These are phyloP conservation scores for Gymnodraco acuticeps DNA, from an alignment of 2,797 vertebrate genomes.

Conservation along the genomic window DNA sequence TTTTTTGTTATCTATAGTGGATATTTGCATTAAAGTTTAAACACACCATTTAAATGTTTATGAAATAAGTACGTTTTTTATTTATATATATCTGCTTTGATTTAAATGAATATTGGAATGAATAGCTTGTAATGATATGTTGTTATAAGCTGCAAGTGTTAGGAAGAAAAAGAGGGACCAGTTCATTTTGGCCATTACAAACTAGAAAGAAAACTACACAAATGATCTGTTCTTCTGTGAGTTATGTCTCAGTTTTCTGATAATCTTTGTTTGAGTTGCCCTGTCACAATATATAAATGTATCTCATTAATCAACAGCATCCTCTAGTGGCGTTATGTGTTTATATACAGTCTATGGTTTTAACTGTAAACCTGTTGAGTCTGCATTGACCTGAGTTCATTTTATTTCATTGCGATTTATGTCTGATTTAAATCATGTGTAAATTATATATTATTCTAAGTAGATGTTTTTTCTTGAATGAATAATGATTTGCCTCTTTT, in stretches of 20 bases:
- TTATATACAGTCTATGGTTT: background rate
- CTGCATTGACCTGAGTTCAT: background rate
- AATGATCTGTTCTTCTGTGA: background rate
- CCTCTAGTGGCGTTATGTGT: constrained; percentile 27
- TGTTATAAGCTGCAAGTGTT: too few relatives aligned
- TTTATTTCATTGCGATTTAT: background rate
- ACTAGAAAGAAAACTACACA: too few relatives aligned
- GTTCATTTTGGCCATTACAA: background rate
- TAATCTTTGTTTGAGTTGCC: constrained; percentile 11
- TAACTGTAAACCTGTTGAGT: background rate
- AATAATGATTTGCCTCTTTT: background rate
- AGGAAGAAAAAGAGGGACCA: too few relatives aligned
- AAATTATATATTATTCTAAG: background rate
- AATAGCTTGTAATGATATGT: too few relatives aligned
- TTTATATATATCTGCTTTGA: too few relatives aligned
- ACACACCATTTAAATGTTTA: too few relatives aligned
- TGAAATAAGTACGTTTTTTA: too few relatives aligned
- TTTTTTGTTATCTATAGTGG: too few relatives aligned
- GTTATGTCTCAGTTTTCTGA: background rate
- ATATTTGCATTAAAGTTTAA: too few relatives aligned
- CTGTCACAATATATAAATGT: background rate
- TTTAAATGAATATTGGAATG: too few relatives aligned
- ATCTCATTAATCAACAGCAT: constrained; percentile 22
- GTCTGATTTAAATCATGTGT: background rate
- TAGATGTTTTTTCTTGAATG: background rate